A percentile compares a stretch with the other conserved stretches of the same genome.
phyloP scores from a whole-genome alignment of 2,797 vertebrate species.

The Enteromius unitaeniatus region DNA sequence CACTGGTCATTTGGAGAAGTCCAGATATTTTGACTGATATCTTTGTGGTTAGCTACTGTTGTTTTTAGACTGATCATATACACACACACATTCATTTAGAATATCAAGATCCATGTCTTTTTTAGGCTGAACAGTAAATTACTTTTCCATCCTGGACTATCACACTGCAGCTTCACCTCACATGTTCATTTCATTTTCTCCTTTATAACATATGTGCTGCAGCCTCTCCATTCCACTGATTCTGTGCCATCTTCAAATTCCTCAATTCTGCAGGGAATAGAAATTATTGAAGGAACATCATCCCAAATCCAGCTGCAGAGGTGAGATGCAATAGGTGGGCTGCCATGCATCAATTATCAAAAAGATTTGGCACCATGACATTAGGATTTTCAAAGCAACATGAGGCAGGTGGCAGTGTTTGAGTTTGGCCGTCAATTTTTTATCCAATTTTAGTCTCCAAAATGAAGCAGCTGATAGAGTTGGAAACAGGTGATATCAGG shows the following conservation, averaged over 20 bases:
- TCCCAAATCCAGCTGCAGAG: neutral
- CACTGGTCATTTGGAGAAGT: constrained; percentile 12
- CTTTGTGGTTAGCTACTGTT: constrained; percentile 7
- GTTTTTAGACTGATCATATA: constrained; percentile 6
- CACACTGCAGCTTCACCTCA: neutral
- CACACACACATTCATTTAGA: neutral
- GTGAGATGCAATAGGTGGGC: neutral
- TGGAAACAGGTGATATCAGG: neutral
- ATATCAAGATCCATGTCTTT: neutral
- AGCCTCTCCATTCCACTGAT: neutral
- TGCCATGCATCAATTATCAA: constrained; percentile 16
- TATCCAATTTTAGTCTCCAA: neutral
- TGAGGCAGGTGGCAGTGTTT: neutral
- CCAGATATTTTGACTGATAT: constrained; percentile 34
- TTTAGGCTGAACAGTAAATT: neutral
- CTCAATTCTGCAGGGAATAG: neutral
- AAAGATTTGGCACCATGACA: neutral
- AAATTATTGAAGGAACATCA: neutral
- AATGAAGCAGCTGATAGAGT: constrained; percentile 5
- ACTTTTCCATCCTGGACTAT: neutral
- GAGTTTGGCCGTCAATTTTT: neutral
- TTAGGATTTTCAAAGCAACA: neutral
- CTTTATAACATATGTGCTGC: neutral
- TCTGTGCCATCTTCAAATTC: neutral
- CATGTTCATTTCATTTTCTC: neutral